phyloP scores from a whole-genome alignment of 2,888 invertebrate species.

The Erpobdella octoculata region DNA sequence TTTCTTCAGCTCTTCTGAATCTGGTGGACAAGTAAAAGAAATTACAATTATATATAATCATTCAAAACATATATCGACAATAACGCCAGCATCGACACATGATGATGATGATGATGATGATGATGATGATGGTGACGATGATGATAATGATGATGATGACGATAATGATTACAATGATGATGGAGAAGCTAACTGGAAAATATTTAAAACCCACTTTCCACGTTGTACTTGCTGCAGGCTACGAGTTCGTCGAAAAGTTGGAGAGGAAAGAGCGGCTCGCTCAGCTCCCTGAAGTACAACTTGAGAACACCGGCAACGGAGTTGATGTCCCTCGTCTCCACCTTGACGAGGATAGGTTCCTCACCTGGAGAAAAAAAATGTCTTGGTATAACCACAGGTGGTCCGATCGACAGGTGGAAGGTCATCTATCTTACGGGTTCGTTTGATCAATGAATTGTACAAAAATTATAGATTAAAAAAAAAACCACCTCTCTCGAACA shows the following conservation, averaged over 20 bases:
- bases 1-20: constrained; percentile 29
- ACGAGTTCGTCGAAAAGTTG: constrained; percentile 82
- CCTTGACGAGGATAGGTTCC: constrained; percentile 78
- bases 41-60: too few relatives aligned
- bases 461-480: background rate
- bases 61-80: too few relatives aligned
- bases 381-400: background rate
- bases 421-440: background rate
- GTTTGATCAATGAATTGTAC: background rate
- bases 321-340: constrained; percentile 85
- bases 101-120: background rate
- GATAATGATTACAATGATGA: background rate
- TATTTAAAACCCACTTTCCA: constrained; percentile 22
- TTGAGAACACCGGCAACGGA: constrained; percentile 90
- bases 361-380: constrained; percentile 55
- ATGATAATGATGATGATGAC: background rate
- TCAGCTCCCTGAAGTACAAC: constrained; percentile 78
- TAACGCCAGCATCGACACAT: too few relatives aligned
- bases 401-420: background rate
- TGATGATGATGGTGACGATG: background rate
- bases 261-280: constrained; percentile 83
- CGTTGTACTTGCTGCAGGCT: constrained; percentile 57
- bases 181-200: background rate
- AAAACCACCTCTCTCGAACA: constrained; percentile 72
- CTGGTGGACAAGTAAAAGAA: too few relatives aligned